Base-by-base conservation (phyloP, 2,113 vertebrate species). In the Coptodon rendalli region DNA sequence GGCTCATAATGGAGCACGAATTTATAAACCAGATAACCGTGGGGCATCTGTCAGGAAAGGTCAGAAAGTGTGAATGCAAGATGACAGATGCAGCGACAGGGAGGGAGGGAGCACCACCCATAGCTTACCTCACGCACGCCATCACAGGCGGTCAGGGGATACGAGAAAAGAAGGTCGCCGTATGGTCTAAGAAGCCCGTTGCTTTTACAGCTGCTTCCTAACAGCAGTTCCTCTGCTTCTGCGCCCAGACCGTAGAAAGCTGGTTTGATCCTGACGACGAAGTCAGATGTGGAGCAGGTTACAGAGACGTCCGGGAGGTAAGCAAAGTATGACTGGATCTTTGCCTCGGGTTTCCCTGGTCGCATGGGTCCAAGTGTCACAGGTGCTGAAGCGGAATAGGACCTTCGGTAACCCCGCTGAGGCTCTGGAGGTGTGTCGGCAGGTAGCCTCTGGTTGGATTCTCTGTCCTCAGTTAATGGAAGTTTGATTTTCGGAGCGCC, bases 81-180 rank as follows among this genome's bases (percentile, higher is more conserved):
- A 9, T 68, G 1, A 17, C 27, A 80, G 2, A 22, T 29, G 19
- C 34, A 53, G 27, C 14, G 3, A 50, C 10, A 56, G 45, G 12
- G 45, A 19, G 27, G 36, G 27, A 0, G 5, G 27, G 11, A 57
- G 52, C 45, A 16, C 2, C 17, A 29, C 16, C 11, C 10, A 16
- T 3, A 66, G 34, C 53, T 86, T 85, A 96, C 96, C 94, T 95
- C 86, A 3, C 88, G 88, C 63, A 85, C 82, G 13, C 52, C 86
- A 24, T 88, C 95, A 8, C 96, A 97, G n/a, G 89, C 92, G 0
- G 90, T 94, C 76, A 96, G 78, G 0, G 88, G 89, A 43, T 96
- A 96, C 0, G 86, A 93, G 90, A 97, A 96, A 29, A 97, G 94
- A 50, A 96, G 68, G 86, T 96, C 96, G 0, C 92, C 92, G 24